These are phyloP conservation scores for mouse (Mus musculus) DNA, from an alignment of 2,113 vertebrate species.

Conservation along the genomic window GRCm39 chr3:156860001-156860500, in stretches of 20 bases:
- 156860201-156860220: not conserved
- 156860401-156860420: not conserved
- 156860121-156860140: not conserved
- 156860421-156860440: not conserved
- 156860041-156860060: not conserved
- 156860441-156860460: slow-evolving; percentile 55
- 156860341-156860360: slow-evolving; percentile 53
- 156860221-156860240: not conserved
- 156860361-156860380: not conserved
- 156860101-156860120: not conserved
- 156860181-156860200: not conserved
- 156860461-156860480: slow-evolving; percentile 41
- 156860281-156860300: not conserved
- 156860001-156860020: not conserved
- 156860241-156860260: not conserved
- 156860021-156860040: too few species aligned
- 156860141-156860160: too few species aligned
- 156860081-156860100: not conserved
- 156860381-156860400: not conserved
- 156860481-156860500: slow-evolving; percentile 80
- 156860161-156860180: not conserved
- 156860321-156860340: slow-evolving; percentile 33
- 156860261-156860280: slow-evolving; percentile 53
- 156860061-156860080: not conserved
- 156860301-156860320: slow-evolving; percentile 24